Percentiles rank a stretch among this genome's conserved stretches.
phyloP scores from a whole-genome alignment of 2,113 vertebrate species.

The Thalassarche chlororhynchos region DNA sequence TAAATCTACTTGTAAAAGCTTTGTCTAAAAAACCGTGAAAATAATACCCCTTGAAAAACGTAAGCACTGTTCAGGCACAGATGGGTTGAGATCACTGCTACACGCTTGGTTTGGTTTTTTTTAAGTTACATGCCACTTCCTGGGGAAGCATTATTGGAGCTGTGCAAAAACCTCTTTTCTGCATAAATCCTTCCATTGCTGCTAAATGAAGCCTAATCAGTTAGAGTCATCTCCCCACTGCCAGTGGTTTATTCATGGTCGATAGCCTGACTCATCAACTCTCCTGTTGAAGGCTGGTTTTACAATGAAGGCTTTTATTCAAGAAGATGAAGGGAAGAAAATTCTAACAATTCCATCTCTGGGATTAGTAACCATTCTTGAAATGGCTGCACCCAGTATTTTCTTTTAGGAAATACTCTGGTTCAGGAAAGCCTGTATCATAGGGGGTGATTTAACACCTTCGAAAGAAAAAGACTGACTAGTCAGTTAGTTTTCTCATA shows the following conservation, averaged over 20 bases:
- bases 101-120: neutral
- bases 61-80: neutral
- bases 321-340: neutral
- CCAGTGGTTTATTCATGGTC: constrained; percentile 7
- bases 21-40: constrained; percentile 28
- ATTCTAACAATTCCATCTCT: neutral
- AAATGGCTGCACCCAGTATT: neutral
- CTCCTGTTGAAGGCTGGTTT: neutral
- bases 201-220: constrained; percentile 22
- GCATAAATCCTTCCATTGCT: constrained; percentile 15
- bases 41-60: constrained; percentile 11
- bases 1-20: constrained; percentile 19
- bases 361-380: neutral
- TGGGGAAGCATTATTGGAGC: neutral
- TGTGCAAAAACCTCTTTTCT: neutral
- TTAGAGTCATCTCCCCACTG: neutral
- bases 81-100: neutral
- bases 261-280: constrained; percentile 39
- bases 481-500: neutral
- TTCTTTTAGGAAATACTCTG: neutral
- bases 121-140: neutral
- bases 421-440: neutral
- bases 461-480: neutral
- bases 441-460: neutral
- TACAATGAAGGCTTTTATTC: constrained; percentile 55